Conservation (phyloP, 1,140 invertebrate species). For the Drosophila saltans region DNA sequence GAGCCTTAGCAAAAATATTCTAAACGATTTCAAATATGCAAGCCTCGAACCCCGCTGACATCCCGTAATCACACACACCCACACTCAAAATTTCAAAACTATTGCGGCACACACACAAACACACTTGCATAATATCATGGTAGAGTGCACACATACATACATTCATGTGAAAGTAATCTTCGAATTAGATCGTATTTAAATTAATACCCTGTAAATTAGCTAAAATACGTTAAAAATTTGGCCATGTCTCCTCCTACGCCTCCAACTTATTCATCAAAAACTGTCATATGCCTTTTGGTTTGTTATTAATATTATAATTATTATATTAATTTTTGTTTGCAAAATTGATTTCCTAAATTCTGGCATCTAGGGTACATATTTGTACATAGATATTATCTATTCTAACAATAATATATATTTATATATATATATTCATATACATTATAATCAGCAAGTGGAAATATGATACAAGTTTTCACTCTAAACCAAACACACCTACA, state of each 20-base stretch:
- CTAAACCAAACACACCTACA: constrained; percentile 37
- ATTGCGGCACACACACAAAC: constrained; percentile 18
- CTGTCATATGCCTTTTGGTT: too few species aligned
- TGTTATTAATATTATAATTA: too few species aligned
- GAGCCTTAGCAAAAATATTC: constrained; percentile 62
- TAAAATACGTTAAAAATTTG: constrained; percentile 24
- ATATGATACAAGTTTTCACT: constrained; percentile 49
- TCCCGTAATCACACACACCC: constrained; percentile 8
- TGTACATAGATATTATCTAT: constrained; percentile 35
- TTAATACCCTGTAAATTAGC: constrained; percentile 32
- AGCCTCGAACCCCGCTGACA: constrained; percentile 36
- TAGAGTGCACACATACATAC: constrained; percentile 29
- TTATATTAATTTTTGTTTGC: constrained; percentile 15
- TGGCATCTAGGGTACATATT: constrained; percentile 7
- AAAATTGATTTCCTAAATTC: constrained; percentile 20
- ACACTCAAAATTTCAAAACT: neutral
- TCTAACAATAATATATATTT: constrained; percentile 12
- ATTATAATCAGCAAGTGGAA: constrained; percentile 39
- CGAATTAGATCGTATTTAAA: constrained; percentile 43
- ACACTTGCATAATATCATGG: constrained; percentile 31
- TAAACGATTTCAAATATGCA: constrained; percentile 57
- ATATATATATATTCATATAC: constrained; percentile 24
- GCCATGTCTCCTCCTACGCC: constrained; percentile 28
- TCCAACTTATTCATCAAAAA: neutral
- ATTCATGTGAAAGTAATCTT: constrained; percentile 44